Percentiles rank a stretch among this genome's conserved stretches.
phyloP scores from a whole-genome alignment of 1,140 invertebrate genomes.

The Drosophila serrata region DNA sequence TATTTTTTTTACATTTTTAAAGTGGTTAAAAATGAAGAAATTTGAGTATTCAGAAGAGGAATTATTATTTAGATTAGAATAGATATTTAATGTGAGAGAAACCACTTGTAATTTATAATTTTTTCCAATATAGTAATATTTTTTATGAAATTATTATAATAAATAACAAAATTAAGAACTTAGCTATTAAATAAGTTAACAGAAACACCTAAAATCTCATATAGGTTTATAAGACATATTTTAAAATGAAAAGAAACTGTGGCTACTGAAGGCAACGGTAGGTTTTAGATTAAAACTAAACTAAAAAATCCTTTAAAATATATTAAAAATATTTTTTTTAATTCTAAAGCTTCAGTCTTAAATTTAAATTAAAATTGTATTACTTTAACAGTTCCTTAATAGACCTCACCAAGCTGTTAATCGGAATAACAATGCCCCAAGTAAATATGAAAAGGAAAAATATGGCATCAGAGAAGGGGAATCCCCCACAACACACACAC shows the following conservation, averaged over 20 bases:
- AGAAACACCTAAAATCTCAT: too few species aligned
- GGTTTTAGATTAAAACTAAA: too few species aligned
- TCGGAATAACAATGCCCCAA: constrained; percentile 8
- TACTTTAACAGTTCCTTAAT: neutral
- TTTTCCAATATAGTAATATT: too few species aligned
- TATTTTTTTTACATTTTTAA: neutral
- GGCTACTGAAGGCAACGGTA: too few species aligned
- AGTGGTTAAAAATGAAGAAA: neutral
- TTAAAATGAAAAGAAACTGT: too few species aligned
- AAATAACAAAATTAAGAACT: too few species aligned
- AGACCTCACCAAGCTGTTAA: neutral
- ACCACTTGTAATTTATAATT: too few species aligned
- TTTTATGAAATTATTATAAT: too few species aligned
- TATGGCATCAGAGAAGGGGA: constrained; percentile 6
- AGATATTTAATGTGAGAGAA: too few species aligned
- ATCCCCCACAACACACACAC: constrained; percentile 6
- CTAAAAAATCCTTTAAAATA: neutral
- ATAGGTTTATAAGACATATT: too few species aligned
- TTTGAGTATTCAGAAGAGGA: neutral
- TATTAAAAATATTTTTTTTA: neutral
- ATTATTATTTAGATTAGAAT: neutral
- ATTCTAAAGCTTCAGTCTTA: neutral
- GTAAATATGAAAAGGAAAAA: constrained; percentile 22
- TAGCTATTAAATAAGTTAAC: too few species aligned
- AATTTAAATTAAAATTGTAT: neutral